These are phyloP conservation scores for Malurus cyaneus DNA, from an alignment of 2,113 vertebrate genomes.

Conservation along the genomic window DNA sequence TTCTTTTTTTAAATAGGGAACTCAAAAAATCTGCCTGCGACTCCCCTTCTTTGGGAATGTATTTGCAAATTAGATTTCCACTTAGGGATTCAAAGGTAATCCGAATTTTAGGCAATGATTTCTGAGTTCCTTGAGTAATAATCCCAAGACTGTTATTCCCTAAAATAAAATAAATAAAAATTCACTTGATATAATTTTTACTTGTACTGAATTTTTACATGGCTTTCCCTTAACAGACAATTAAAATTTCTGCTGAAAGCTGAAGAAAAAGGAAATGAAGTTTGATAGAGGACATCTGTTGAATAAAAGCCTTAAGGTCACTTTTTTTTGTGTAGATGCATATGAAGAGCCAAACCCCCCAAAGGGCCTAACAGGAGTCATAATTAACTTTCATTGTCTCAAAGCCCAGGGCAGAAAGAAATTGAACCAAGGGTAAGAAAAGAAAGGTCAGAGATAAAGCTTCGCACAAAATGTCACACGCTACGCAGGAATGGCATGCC, in stretches of 20 bases:
- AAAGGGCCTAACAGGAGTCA: background rate
- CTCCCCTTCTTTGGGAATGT: background rate
- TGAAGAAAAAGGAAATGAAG: background rate
- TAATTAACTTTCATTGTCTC: conserved; percentile 54
- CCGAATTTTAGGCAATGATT: background rate
- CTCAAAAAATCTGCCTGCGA: background rate
- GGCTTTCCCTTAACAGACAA: background rate
- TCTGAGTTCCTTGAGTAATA: background rate
- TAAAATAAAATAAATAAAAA: background rate
- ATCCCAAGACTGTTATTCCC: background rate
- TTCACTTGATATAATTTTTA: background rate
- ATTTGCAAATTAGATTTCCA: background rate
- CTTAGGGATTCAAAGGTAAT: background rate
- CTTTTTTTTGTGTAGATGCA: background rate
- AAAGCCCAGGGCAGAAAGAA: conserved; percentile 42
- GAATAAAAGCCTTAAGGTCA: background rate
- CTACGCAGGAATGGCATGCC: background rate
- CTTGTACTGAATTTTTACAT: background rate
- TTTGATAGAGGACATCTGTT: background rate
- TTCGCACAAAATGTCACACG: conserved; percentile 12
- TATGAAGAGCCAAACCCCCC: background rate
- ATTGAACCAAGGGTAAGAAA: conserved; percentile 23
- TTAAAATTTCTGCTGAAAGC: background rate
- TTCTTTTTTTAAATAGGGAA: background rate
- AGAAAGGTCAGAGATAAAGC: conserved; percentile 50